phyloP scores from a whole-genome alignment of 2,797 vertebrate species.

The Squalus acanthias region DNA sequence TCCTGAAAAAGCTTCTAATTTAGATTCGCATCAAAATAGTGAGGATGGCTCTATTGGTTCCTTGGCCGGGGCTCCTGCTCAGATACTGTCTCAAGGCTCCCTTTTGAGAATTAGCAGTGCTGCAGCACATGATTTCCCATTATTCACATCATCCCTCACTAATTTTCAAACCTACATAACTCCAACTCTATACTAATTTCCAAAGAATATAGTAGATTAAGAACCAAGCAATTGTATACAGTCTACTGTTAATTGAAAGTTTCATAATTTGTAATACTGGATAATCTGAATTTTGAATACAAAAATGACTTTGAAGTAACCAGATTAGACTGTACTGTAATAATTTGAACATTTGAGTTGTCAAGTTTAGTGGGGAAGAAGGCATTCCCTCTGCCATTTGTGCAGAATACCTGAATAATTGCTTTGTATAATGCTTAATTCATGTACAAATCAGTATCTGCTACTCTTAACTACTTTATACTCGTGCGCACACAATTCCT shows the following conservation, averaged over 20 bases:
- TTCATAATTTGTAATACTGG: neutral
- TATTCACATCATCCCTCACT: neutral
- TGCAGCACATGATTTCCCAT: neutral
- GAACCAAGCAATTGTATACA: neutral
- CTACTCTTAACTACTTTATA: neutral
- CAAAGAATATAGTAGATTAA: neutral
- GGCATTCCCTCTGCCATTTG: neutral
- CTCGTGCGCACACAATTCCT: neutral
- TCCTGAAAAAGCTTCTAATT: neutral
- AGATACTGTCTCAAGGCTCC: neutral
- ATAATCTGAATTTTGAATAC: neutral
- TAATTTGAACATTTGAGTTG: neutral
- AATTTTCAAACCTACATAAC: neutral
- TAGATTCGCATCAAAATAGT: neutral
- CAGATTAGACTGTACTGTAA: neutral
- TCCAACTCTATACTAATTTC: neutral
- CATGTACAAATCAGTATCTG: neutral
- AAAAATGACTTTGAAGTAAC: neutral
- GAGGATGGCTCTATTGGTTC: neutral
- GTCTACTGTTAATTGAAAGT: neutral
- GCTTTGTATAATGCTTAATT: neutral
- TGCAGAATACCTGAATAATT: neutral
- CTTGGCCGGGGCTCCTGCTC: neutral
- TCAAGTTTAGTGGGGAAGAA: neutral
- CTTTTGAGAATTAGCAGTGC: neutral